phyloP scores from a whole-genome alignment of 2,113 vertebrate species.

The Numida meleagris region DNA sequence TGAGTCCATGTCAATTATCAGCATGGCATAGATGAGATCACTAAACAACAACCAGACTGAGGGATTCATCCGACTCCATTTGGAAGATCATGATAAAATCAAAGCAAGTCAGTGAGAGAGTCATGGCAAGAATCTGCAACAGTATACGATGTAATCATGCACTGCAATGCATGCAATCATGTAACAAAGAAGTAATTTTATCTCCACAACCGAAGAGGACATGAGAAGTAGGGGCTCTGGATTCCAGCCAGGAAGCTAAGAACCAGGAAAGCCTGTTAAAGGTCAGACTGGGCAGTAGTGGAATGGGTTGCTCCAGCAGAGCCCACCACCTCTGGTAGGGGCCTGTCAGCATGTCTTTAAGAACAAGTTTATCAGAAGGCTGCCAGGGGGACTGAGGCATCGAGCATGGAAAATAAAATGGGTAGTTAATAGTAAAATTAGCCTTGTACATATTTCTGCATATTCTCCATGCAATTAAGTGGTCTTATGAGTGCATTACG shows the following conservation, averaged over 20 bases:
- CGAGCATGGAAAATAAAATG: neutral
- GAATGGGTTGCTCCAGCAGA: neutral
- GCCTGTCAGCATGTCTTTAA: neutral
- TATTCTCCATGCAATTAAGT: neutral
- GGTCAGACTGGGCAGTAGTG: neutral
- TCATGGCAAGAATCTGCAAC: neutral
- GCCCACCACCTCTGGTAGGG: neutral
- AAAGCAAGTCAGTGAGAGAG: neutral
- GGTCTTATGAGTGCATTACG: neutral
- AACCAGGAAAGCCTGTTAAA: neutral
- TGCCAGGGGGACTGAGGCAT: no score
- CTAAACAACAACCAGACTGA: neutral
- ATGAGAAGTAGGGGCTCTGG: neutral
- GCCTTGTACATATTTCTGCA: neutral
- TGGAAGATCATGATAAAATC: neutral
- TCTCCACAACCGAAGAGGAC: neutral
- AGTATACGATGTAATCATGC: accelerated
- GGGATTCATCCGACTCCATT: neutral
- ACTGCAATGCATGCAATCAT: neutral
- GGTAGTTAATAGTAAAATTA: neutral
- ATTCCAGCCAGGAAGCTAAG: neutral
- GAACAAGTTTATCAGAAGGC: neutral
- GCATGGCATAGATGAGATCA: neutral
- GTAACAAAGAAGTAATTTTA: neutral
- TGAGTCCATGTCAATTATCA: neutral